Base-by-base conservation (phyloP, 1,140 invertebrate species). In the Agrypnia vestita region DNA sequence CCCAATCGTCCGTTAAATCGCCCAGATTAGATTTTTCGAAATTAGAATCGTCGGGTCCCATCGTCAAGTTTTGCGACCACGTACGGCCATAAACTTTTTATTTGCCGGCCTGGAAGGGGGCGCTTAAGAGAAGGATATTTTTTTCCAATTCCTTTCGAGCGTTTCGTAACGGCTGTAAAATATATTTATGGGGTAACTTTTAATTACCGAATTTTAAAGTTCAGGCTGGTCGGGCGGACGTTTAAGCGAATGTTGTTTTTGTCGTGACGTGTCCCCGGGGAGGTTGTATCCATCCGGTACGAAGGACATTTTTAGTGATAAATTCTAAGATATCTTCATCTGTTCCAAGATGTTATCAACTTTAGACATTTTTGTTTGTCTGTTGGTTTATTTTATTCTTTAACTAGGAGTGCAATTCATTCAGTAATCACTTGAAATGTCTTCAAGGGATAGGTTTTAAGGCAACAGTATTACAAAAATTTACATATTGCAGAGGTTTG, bases 21-120 rank as follows among this genome's bases (percentile, higher is more conserved):
- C 25, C 35, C 19, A 64, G 61, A 64, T 64, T 64, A 64, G 61
- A 64, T 64, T 35, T 64, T 64, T 64, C 61, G 49, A 64, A 64
- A 64, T 64, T 64, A 64, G 61, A 64, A 64, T 64, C 6, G 61
- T 19, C 35, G 25, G 35, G 61, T 35, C 35, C 35, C 61, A n/a
- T 12, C 61, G 35, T 35, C 61, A 43, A 43, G 35, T 64, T 35
- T 64, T 64, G 35, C 61, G 61, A 64, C 61, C 61, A 64, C 61
- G 61, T 64, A 35, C 61, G 35, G 1, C 61, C 35, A 35, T 64
- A 10, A 64, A 64, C 21, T 64, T 64, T 64, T 64, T 64, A 43
- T 35, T 13, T 13, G 10, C 21, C 17, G 15, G 21, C 17, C 55
- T 19, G 55, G 15, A 59, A 17, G 21, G 35, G 35, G 25, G 25